Evolutionary conservation across 2,113 vertebrate species (phyloP), one percentile per base, ranked within the genome.

Genomic region (Albula glossodonta): DNA sequence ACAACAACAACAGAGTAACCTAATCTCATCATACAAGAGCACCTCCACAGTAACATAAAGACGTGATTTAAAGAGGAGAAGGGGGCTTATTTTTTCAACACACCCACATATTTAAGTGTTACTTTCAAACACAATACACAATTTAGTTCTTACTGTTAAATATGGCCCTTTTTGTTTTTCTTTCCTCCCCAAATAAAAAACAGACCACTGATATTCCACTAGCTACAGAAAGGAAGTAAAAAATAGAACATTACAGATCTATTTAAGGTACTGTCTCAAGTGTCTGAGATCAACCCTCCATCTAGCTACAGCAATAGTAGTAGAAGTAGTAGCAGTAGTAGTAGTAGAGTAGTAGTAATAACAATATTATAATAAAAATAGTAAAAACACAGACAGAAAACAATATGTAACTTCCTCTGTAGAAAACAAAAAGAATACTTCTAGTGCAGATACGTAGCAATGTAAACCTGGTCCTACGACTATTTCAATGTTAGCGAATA

Each of bases 401-500:
- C 88, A 88, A 93, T 80, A 90, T 91, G 88, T 93, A 90, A 93
- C 89, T 90, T 94, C 90, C 92, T 93, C 90, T 94, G 92, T 90
- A 87, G 88, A 91, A 92, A 94, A 93, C 19, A 88, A 95, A 94
- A 95, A 95, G 93, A 93, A 91, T 87, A 96, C 84, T 95, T 95
- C 96, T 98, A 97, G 96, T 97, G 97, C 97, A 97, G 97, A 97
- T 96, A 96, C 96, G 95, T 96, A 96, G 96, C 96, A 97, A 95
- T 97, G 97, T 98, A 97, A 98, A 97, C 97, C 96, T 97, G 97
- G 96, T 97, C 96, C 97, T 98, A 98, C 93, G 94, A 96, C 96
- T 97, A 96, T 96, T 81, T 95, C 94, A 88, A 86, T 91, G 94
- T 96, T 96, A 96, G 95, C 96, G 96, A 96, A 96, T 95, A 84